These are phyloP conservation scores for Saccostrea cuccullata DNA, from an alignment of 1,140 invertebrate genomes.

Conservation along the genomic window DNA sequence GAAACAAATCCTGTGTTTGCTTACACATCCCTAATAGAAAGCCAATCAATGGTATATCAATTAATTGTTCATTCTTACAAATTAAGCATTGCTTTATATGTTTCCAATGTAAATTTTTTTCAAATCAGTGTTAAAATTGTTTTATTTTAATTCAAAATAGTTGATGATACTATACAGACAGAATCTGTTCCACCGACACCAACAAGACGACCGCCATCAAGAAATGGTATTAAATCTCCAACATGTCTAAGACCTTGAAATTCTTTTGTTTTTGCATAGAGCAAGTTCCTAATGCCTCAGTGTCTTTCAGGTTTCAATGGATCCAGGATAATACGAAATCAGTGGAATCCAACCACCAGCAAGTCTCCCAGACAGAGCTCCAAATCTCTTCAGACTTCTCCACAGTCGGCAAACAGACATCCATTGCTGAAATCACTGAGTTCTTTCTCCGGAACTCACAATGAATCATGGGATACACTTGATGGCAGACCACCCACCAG, in stretches of 20 bases:
- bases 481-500: conserved; percentile 9
- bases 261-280: neutral
- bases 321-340: neutral
- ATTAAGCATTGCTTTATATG: neutral
- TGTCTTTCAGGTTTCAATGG: neutral
- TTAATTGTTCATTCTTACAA: too few species aligned
- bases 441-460: neutral
- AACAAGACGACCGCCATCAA: neutral
- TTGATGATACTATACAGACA: conserved; percentile 26
- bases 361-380: neutral
- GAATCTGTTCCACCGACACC: conserved; percentile 16
- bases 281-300: neutral
- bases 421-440: neutral
- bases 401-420: neutral
- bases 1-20: neutral
- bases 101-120: too few species aligned
- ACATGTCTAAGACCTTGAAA: neutral
- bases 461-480: neutral
- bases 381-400: neutral
- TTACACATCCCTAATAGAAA: conserved; percentile 10
- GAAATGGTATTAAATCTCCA: neutral
- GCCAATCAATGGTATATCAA: neutral
- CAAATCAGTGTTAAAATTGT: too few species aligned
- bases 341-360: neutral
- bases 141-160: neutral